Evolutionary conservation across 2,113 vertebrate species (phyloP), one percentile per base, ranked within the genome.

Genomic region (Cisticola juncidis): DNA sequence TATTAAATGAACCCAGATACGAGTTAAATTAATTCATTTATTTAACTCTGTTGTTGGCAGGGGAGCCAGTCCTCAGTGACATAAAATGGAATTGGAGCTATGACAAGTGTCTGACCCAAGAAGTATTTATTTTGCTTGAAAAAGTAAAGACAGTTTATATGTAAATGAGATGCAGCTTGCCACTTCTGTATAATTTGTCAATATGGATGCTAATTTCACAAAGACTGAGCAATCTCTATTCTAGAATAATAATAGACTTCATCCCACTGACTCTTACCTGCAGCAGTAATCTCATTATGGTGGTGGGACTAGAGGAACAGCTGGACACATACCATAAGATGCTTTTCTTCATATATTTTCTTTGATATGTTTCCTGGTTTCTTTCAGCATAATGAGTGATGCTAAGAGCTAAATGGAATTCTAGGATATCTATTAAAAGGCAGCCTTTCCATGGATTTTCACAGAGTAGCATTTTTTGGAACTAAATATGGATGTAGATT

Each of bases 121-220:
- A 85, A 90, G 47, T 82, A 81, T 91, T 91, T 90, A 76, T 83
- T 90, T 94, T 83, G 51, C 53, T 93, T 77, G 66, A 53, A 90
- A 96, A 90, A 85, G 70, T 76, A 81, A 94, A 91, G 74, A 89
- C 18, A n/a, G 87, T 93, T 95, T 95, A 69, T 66, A 95, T 90
- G 78, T 66, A 96, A 94, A 95, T 91, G 80, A 85, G 54, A 85
- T 35, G 47, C 64, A 74, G 60, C 40, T 90, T 93, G 81, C 68
- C 72, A 80, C 76, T 60, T 92, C 60, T 92, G 64, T 74, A 42
- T 71, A 90, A 85, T 96, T 92, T 92, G 76, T 83, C 79, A 95
- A 68, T 70, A 86, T n/a, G 79, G 79, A 76, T 78, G 85, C 79
- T 94, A 90, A 94, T 95, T 96, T 96, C 68, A 96, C 58, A 56